Evolutionary conservation across 2,797 vertebrate genomes (phyloP).

Genomic region (Todus mexicanus): DNA sequence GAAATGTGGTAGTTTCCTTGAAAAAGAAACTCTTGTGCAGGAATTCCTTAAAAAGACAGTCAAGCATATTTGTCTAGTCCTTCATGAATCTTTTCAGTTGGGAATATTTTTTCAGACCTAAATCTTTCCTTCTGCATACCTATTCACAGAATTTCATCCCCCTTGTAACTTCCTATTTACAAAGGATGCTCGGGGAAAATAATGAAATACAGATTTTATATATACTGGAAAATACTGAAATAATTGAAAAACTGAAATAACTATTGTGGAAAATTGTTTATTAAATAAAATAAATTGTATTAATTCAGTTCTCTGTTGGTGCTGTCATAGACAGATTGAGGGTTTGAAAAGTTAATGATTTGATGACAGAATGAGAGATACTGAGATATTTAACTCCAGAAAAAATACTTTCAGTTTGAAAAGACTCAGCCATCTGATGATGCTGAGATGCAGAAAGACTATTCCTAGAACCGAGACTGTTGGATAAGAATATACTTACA

Average conservation of each 20-base stretch:
- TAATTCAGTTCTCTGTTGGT: background rate
- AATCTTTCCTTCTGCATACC: background rate
- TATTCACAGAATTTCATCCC: background rate
- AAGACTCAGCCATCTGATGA: background rate
- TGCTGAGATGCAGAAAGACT: background rate
- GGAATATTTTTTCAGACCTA: background rate
- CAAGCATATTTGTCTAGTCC: background rate
- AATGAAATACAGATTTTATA: background rate
- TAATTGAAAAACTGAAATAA: background rate
- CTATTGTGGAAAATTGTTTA: background rate
- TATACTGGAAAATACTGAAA: background rate
- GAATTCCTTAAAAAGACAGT: background rate
- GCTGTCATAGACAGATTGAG: background rate
- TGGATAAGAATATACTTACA: constrained; percentile 8
- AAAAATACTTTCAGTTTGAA: background rate
- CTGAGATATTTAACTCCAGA: background rate
- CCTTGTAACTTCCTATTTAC: background rate
- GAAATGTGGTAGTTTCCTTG: background rate
- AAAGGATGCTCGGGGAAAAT: background rate
- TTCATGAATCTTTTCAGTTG: background rate
- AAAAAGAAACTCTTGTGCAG: background rate
- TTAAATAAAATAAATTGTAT: background rate
- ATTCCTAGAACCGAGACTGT: constrained; percentile 9
- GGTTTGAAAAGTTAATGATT: background rate
- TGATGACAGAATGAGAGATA: background rate